Percentiles rank a stretch among this genome's conserved stretches.
These are phyloP conservation scores for Aleadryas rufinucha DNA, from an alignment of 2,113 vertebrate species.

Conservation along the genomic window DNA sequence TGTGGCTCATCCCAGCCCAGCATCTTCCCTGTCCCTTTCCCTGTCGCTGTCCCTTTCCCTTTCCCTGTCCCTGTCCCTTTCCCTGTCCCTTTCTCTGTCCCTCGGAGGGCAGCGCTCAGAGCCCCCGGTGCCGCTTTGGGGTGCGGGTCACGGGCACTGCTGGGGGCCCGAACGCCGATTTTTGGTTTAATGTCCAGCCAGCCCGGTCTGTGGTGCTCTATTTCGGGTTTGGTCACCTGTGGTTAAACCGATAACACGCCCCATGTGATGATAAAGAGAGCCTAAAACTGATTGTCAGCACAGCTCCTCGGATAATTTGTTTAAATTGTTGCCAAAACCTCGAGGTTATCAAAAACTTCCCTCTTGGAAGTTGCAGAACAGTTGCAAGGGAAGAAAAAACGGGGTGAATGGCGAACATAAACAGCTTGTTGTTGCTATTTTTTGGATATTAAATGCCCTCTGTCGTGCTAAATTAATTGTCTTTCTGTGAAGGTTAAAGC, in stretches of 20 bases:
- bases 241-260: fast-evolving
- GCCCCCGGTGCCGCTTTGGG: fast-evolving
- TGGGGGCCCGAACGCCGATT: fast-evolving
- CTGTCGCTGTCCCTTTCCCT: no score
- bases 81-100: no score
- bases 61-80: background rate
- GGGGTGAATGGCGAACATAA: fast-evolving
- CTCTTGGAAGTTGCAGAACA: background rate
- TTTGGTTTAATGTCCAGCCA: background rate
- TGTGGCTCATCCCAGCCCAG: background rate
- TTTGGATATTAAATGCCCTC: background rate
- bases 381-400: background rate
- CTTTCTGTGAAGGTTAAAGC: background rate
- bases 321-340: background rate
- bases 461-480: background rate
- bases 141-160: fast-evolving
- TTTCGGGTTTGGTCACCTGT: background rate
- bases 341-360: background rate
- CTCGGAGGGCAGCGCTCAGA: fast-evolving
- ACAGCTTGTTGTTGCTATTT: background rate
- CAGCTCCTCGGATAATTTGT: background rate
- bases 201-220: background rate
- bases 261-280: fast-evolving
- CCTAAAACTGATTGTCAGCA: background rate
- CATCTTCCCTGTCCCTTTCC: background rate